Evolutionary conservation across 2,888 invertebrate genomes (phyloP).

Genomic region (Spilarctia lutea): DNA sequence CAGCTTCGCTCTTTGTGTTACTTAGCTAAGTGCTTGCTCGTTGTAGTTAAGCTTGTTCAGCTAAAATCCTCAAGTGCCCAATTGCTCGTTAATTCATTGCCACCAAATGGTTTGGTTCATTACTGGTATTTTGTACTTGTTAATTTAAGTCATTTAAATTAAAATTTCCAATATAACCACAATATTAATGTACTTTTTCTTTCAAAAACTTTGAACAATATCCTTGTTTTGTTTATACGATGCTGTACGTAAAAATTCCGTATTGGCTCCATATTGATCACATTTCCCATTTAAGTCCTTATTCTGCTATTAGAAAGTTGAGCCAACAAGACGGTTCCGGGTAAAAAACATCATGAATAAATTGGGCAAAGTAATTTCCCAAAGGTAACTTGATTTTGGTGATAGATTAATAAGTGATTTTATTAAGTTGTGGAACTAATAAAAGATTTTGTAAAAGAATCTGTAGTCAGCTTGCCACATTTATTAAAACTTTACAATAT

Average conservation of each 20-base stretch:
- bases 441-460: too few species aligned
- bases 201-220: background rate
- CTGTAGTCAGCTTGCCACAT: too few species aligned
- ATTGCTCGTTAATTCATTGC: background rate
- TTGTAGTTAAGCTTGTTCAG: background rate
- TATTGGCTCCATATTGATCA: conserved; percentile 62
- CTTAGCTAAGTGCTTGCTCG: background rate
- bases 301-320: conserved; percentile 53
- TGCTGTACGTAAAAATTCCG: conserved; percentile 66
- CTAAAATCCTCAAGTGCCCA: background rate
- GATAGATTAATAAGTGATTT: conserved; percentile 22
- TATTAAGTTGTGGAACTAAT: background rate
- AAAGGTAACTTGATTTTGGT: conserved; percentile 41
- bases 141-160: background rate
- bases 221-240: conserved; percentile 43
- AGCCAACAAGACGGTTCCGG: conserved; percentile 30
- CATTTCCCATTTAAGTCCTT: conserved; percentile 49
- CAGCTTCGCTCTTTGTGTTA: background rate
- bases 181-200: background rate
- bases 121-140: background rate
- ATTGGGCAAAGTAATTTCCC: conserved; percentile 44
- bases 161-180: background rate
- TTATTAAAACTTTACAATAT: too few species aligned
- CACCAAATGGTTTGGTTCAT: background rate
- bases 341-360: conserved; percentile 49